A percentile compares a stretch with the other conserved stretches of the same genome.
These are phyloP conservation scores for Ammodramus savannarum DNA, from an alignment of 2,113 vertebrate genomes.

Conservation along the genomic window DNA sequence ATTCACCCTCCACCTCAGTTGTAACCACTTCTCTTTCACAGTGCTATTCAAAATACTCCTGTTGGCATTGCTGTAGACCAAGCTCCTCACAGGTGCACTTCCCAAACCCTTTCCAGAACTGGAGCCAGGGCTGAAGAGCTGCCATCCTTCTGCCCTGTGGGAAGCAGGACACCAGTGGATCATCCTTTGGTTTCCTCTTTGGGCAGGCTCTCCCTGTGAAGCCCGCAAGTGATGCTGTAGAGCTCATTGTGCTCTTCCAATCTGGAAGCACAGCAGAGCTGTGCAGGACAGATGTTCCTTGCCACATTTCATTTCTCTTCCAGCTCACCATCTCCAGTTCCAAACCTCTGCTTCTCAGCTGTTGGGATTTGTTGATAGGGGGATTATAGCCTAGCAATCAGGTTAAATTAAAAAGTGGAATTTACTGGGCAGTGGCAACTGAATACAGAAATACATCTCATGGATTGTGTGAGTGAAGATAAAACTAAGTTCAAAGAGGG, in stretches of 20 bases:
- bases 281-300: conserved; percentile 16
- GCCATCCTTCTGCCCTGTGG: not conserved
- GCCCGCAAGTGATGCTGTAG: not conserved
- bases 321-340: not conserved
- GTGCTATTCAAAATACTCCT: not conserved
- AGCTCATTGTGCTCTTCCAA: not conserved
- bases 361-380: conserved; percentile 9
- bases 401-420: conserved; percentile 2
- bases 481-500: conserved; percentile 24
- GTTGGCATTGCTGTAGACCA: not conserved
- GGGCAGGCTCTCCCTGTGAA: not conserved
- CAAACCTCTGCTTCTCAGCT: not conserved
- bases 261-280: not conserved
- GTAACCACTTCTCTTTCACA: not conserved
- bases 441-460: not conserved
- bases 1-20: not conserved
- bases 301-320: not conserved
- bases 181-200: not conserved
- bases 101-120: not conserved
- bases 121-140: not conserved
- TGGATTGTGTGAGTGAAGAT: conserved; percentile 22
- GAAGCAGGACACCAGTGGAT: not conserved
- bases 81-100: not conserved
- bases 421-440: not conserved
- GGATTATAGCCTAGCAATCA: not conserved